These are phyloP conservation scores for Protobothrops mucrosquamatus DNA, from an alignment of 2,113 vertebrate species.

Conservation along the genomic window DNA sequence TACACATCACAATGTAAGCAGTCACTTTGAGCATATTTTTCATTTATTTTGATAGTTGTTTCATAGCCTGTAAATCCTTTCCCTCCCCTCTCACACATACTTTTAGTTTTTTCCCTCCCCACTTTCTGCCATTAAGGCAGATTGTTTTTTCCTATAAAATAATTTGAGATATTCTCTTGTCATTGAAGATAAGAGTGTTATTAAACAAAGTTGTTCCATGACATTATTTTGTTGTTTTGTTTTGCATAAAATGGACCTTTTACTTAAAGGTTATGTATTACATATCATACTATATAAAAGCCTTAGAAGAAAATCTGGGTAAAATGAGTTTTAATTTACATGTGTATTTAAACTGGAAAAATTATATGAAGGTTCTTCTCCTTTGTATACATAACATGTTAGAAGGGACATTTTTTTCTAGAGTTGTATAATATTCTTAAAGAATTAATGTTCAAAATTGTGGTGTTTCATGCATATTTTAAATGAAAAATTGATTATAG, in stretches of 20 bases:
- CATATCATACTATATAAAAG: slow-evolving; percentile 15
- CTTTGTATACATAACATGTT: not conserved
- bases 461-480: not conserved
- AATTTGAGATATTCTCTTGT: not conserved
- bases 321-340: slow-evolving; percentile 25
- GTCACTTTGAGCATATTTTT: not conserved
- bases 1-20: not conserved
- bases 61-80: no score
- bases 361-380: slow-evolving; percentile 22
- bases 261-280: not conserved
- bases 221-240: not conserved
- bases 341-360: slow-evolving; percentile 8
- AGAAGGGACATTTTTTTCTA: not conserved
- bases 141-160: not conserved
- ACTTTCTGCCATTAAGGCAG: not conserved
- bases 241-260: not conserved
- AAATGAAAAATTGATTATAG: not conserved
- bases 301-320: slow-evolving; percentile 31
- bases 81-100: not conserved
- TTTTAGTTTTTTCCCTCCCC: not conserved
- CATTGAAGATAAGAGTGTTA: not conserved
- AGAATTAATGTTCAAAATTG: not conserved
- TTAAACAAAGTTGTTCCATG: not conserved
- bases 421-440: not conserved
- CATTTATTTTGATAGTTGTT: no score